Percentiles rank a stretch among this genome's conserved stretches.
phyloP scores from a whole-genome alignment of 2,797 vertebrate genomes.

The Periophthalmus magnuspinnatus region DNA sequence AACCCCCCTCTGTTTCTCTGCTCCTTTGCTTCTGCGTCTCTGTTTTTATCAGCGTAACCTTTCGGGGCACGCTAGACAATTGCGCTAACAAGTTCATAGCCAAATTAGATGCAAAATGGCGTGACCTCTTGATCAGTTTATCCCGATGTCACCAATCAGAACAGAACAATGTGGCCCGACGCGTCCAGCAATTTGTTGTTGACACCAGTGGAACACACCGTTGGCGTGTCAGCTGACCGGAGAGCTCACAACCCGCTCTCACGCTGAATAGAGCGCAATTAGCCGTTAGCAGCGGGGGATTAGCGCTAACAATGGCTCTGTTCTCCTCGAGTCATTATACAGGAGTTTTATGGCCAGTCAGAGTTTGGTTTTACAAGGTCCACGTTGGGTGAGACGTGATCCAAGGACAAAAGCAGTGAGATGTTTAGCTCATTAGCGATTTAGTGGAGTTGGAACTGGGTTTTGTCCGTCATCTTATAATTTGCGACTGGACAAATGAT shows the following conservation, averaged over 20 bases:
- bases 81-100: constrained; percentile 16
- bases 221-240: constrained; percentile 24
- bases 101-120: constrained; percentile 32
- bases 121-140: not conserved
- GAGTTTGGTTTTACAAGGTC: constrained; percentile 44
- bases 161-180: not conserved
- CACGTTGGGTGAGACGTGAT: constrained; percentile 23
- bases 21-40: constrained; percentile 20
- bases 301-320: constrained; percentile 70
- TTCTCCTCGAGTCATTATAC: constrained; percentile 66
- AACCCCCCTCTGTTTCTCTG: constrained; percentile 27
- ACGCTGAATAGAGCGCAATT: constrained; percentile 67
- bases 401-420: constrained; percentile 30
- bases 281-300: constrained; percentile 63
- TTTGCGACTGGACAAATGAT: constrained; percentile 18
- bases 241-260: constrained; percentile 41
- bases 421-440: constrained; percentile 47
- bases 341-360: constrained; percentile 65
- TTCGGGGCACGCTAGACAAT: constrained; percentile 34
- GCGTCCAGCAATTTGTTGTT: not conserved
- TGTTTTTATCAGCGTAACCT: constrained; percentile 45
- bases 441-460: constrained; percentile 17
- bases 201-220: not conserved
- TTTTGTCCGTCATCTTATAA: constrained; percentile 10
- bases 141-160: not conserved